Conservation (phyloP, 2,888 invertebrate genomes). For the Rhorus exstirpatorius region DNA sequence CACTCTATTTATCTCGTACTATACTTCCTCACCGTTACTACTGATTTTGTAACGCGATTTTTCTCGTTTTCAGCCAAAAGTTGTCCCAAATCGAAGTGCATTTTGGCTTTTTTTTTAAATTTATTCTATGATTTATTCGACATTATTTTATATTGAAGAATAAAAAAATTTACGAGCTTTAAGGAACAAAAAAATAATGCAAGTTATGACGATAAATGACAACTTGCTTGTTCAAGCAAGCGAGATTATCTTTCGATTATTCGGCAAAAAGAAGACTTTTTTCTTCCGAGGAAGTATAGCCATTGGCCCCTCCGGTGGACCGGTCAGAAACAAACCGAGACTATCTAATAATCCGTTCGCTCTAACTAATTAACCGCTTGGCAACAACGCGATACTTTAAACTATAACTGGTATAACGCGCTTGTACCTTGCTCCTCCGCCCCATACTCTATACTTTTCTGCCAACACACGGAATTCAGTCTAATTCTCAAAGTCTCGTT, state of each 20-base stretch:
- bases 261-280: too few relatives aligned
- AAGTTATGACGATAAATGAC: too few relatives aligned
- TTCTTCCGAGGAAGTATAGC: too few relatives aligned
- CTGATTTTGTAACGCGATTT: constrained; percentile 22
- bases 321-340: constrained; percentile 19
- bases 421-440: neutral
- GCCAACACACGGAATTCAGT: constrained; percentile 37
- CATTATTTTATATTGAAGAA: too few relatives aligned
- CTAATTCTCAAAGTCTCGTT: constrained; percentile 69
- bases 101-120: neutral
- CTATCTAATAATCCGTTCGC: constrained; percentile 52
- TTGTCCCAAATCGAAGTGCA: neutral
- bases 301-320: neutral
- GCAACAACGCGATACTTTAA: constrained; percentile 50
- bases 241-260: too few relatives aligned
- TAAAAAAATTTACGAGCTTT: too few relatives aligned
- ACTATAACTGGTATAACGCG: constrained; percentile 36
- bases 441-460: neutral
- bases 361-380: constrained; percentile 66
- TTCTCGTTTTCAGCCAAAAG: neutral
- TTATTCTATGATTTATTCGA: neutral
- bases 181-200: too few relatives aligned
- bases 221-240: too few relatives aligned
- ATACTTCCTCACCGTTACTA: constrained; percentile 38
- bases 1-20: constrained; percentile 50